Base-by-base conservation (phyloP, 2,113 vertebrate species). In the Saccopteryx leptura region DNA sequence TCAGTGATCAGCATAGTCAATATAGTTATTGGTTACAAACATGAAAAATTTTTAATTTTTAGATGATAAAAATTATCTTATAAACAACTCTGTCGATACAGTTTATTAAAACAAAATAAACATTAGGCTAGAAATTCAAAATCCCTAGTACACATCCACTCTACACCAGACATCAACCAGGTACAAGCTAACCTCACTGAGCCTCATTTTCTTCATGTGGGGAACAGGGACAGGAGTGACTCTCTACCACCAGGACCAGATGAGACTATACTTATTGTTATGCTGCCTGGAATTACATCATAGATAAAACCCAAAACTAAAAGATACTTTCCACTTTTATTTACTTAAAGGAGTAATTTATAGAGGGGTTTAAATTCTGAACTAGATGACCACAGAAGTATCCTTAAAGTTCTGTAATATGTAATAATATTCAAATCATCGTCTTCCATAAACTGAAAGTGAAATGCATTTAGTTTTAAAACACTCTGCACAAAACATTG, bases 401-500 rank as follows among this genome's bases (percentile, higher is more conserved):
- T 19, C 52, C 60, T 82, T 71, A 63, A 93, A 93, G 54, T 50
- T 80, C 33, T 48, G 9, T 28, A n/a, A 93, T 60, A 79, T 18
- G 18, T 69, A 89, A 48, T 56, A 69, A 81, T 60, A 74, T 4
- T 89, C 75, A 93, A 24, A 91, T 78, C 54, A 79, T 71, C 78
- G 79, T 33, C 31, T 82, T 88, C n/a, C 76, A 88, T 48, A 93
- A 86, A 78, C 23, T 78, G 9, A 96, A 91, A 78, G 12, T 78
- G 31, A 93, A 93, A 15, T 75, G 12, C 50, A 93, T 86, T 78
- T 92, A 50, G 95, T 79, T 92, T 93, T 81, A 58, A 93, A 94
- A 86, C 19, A 79, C 6, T 63, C 19, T 82, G n/a, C 13, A 52
- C 9, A 54, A 89, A 96, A 65, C n/a, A n/a, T n/a, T n/a, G n/a